Evolutionary conservation across 2,113 vertebrate genomes (phyloP).

Genomic region (Taurulus bubalis): DNA sequence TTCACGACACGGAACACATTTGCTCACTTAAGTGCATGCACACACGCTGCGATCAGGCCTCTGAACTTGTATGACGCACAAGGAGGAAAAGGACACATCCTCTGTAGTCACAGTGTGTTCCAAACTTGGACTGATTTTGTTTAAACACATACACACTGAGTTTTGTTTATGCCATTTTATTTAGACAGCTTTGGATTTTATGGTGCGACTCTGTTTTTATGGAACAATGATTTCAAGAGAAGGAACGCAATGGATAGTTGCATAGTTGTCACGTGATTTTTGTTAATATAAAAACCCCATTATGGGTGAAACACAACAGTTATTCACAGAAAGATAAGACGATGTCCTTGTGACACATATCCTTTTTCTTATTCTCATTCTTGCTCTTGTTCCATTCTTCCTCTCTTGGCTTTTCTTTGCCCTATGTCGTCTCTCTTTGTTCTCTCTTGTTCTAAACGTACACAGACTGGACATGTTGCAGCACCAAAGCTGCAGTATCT

Average conservation of each 20-base stretch:
- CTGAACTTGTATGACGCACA: conserved; percentile 57
- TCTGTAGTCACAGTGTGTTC: conserved; percentile 41
- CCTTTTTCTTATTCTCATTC: conserved; percentile 17
- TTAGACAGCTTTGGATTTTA: conserved; percentile 51
- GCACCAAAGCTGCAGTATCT: conserved; percentile 37
- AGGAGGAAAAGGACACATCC: conserved; percentile 57
- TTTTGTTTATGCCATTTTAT: conserved; percentile 60
- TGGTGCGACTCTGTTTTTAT: conserved; percentile 38
- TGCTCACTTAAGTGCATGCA: neutral
- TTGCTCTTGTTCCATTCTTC: conserved; percentile 22
- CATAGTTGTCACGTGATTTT: conserved; percentile 14
- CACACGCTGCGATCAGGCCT: neutral
- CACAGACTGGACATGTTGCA: conserved; percentile 25
- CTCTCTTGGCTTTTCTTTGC: neutral
- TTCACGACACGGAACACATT: conserved; percentile 6
- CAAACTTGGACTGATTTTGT: conserved; percentile 41
- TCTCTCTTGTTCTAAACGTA: conserved; percentile 27
- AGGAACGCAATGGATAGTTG: conserved; percentile 11
- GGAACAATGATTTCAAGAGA: conserved; percentile 10
- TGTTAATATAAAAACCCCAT: conserved; percentile 8
- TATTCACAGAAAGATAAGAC: conserved; percentile 2
- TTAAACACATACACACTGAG: conserved; percentile 33
- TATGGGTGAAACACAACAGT: conserved; percentile 1
- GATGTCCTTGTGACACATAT: conserved; percentile 13
- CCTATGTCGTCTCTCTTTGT: conserved; percentile 14